Evolutionary conservation across 2,888 invertebrate species (phyloP).

Genomic region (Netelia melanura): DNA sequence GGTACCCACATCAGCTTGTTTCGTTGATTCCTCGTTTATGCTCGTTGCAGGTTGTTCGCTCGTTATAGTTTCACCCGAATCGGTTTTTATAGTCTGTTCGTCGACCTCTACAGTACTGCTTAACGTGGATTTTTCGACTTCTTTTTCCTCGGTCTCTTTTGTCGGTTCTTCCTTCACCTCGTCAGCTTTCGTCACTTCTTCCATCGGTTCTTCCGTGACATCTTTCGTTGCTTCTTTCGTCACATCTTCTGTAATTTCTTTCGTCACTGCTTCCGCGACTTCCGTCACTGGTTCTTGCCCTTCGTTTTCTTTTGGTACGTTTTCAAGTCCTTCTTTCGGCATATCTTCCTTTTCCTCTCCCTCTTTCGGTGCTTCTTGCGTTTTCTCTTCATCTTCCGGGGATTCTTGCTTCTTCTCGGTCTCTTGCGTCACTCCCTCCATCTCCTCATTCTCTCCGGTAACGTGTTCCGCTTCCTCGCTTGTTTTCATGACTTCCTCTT

Average conservation of each 20-base stretch:
- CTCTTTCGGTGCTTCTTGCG: not conserved
- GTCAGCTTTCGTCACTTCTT: not conserved
- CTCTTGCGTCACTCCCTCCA: conserved; percentile 43
- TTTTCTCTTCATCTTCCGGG: conserved; percentile 23
- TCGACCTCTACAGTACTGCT: conserved; percentile 4
- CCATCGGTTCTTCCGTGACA: conserved; percentile 36
- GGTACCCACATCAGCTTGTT: conserved; percentile 3
- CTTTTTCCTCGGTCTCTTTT: conserved; percentile 38
- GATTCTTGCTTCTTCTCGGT: conserved; percentile 3
- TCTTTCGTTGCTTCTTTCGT: conserved; percentile 33
- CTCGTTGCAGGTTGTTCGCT: conserved; percentile 37
- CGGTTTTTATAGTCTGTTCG: conserved; percentile 6
- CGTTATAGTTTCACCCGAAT: conserved; percentile 7
- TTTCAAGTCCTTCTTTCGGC: not conserved
- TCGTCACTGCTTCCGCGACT: not conserved
- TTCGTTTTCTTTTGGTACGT: not conserved
- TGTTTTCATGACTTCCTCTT: conserved; percentile 42
- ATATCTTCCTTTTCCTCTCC: not conserved
- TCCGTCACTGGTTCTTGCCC: not conserved
- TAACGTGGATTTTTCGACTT: conserved; percentile 38
- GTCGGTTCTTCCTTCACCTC: not conserved
- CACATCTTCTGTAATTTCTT: conserved; percentile 2
- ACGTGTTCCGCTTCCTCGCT: conserved; percentile 23
- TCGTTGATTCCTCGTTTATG: conserved; percentile 26
- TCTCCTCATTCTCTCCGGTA: conserved; percentile 26